Conservation (phyloP, 1,140 invertebrate genomes). For the Leptinotarsa texana region DNA sequence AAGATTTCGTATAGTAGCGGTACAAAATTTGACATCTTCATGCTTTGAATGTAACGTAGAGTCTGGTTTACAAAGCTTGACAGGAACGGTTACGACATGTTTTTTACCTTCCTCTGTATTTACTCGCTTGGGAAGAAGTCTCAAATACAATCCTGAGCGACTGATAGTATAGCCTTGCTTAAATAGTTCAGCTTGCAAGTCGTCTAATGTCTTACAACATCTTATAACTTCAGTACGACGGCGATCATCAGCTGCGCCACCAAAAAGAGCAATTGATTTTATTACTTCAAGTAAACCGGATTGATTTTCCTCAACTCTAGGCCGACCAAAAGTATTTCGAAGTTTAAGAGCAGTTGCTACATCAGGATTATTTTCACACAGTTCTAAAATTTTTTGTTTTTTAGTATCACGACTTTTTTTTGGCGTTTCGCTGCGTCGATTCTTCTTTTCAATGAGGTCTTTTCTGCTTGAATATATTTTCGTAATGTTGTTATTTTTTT, state of each 20-base stretch:
- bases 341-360: constrained; percentile 26
- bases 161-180: constrained; percentile 28
- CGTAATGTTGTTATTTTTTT: not conserved
- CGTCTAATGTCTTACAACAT: constrained; percentile 28
- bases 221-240: constrained; percentile 14
- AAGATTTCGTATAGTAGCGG: not conserved
- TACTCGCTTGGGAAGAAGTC: not conserved
- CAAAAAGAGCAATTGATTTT: constrained; percentile 23
- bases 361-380: constrained; percentile 21
- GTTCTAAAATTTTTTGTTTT: constrained; percentile 12
- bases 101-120: constrained; percentile 11
- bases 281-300: constrained; percentile 27
- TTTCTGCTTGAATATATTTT: not conserved
- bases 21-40: constrained; percentile 18
- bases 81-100: constrained; percentile 16
- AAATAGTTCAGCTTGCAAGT: constrained; percentile 27
- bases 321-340: constrained; percentile 24
- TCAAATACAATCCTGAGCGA: constrained; percentile 29
- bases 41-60: not conserved
- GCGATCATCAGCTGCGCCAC: constrained; percentile 29
- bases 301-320: constrained; percentile 32
- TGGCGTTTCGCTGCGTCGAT: too few species aligned
- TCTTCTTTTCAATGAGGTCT: too few species aligned
- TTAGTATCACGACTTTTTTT: not conserved
- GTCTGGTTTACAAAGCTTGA: not conserved